These are phyloP conservation scores for Caranx ignobilis DNA, from an alignment of 2,113 vertebrate species.

Conservation along the genomic window DNA sequence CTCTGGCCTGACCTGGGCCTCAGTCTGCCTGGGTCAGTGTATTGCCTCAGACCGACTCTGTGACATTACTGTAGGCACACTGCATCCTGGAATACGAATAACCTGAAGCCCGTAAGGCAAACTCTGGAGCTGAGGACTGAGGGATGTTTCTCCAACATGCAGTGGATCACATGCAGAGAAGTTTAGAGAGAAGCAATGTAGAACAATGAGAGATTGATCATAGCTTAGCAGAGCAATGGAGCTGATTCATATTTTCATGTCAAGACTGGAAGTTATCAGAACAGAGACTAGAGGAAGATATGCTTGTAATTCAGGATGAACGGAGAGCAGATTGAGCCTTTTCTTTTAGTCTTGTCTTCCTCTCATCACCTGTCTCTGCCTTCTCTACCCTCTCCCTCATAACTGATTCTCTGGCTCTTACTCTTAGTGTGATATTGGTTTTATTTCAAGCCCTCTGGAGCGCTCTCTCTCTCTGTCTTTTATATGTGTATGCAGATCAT, in stretches of 20 bases:
- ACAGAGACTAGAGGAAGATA: neutral
- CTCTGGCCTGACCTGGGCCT: too few species aligned
- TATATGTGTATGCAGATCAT: neutral
- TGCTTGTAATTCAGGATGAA: neutral
- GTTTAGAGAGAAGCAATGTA: neutral
- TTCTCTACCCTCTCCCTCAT: neutral
- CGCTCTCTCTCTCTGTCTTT: neutral
- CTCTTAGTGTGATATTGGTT: conserved; percentile 10
- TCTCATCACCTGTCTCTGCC: neutral
- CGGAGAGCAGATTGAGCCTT: neutral
- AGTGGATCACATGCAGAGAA: neutral
- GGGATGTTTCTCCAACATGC: too few species aligned
- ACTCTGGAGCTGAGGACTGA: too few species aligned
- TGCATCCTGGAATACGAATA: too few species aligned
- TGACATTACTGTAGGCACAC: too few species aligned
- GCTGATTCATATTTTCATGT: conserved; percentile 22
- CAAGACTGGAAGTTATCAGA: conserved; percentile 3
- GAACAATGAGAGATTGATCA: neutral
- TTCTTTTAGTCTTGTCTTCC: neutral
- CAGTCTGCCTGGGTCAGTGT: too few species aligned
- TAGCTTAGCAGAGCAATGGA: neutral
- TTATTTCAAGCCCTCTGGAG: conserved; percentile 7
- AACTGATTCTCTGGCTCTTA: neutral
- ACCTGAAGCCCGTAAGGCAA: too few species aligned
- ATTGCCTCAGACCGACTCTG: too few species aligned